These are phyloP conservation scores for Polydesmus complanatus DNA, from an alignment of 2,888 invertebrate genomes.

Conservation along the genomic window DNA sequence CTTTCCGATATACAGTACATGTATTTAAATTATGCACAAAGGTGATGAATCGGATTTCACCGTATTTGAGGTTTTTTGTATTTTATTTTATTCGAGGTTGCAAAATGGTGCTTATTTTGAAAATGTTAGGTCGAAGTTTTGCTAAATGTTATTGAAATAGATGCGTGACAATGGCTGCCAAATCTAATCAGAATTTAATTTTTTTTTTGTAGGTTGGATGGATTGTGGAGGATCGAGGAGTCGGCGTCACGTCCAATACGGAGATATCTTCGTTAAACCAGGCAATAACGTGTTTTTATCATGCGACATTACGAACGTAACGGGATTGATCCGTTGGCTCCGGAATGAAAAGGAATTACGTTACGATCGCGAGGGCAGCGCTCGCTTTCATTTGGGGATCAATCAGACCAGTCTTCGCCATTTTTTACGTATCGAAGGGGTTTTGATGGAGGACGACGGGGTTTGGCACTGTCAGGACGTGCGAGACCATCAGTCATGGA, in stretches of 20 bases:
- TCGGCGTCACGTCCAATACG: not conserved
- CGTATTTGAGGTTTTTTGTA: too few species aligned
- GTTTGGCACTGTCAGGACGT: slow-evolving; percentile 25
- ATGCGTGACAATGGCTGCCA: too few species aligned
- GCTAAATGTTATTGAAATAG: too few species aligned
- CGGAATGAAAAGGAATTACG: slow-evolving; percentile 14
- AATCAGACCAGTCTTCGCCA: slow-evolving; percentile 14
- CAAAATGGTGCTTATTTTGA: too few species aligned
- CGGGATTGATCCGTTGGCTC: slow-evolving; percentile 14
- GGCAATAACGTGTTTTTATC: slow-evolving; percentile 10
- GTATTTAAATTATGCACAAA: too few species aligned
- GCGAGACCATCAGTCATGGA: slow-evolving; percentile 20
- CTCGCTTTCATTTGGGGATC: slow-evolving; percentile 12
- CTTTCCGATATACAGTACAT: too few species aligned
- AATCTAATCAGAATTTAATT: too few species aligned
- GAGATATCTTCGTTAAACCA: slow-evolving; percentile 13
- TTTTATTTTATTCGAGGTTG: too few species aligned
- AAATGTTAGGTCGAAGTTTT: too few species aligned
- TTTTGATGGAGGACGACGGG: slow-evolving; percentile 22
- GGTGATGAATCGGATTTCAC: too few species aligned
- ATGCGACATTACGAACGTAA: slow-evolving; percentile 16
- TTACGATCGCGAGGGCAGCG: not conserved
- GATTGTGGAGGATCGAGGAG: not conserved
- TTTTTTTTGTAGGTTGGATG: not conserved
- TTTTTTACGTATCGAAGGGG: slow-evolving; percentile 13